Evolutionary conservation across 1,140 invertebrate species (phyloP), one percentile per base, ranked within the genome.

Genomic region (Drosophila truncata): DNA sequence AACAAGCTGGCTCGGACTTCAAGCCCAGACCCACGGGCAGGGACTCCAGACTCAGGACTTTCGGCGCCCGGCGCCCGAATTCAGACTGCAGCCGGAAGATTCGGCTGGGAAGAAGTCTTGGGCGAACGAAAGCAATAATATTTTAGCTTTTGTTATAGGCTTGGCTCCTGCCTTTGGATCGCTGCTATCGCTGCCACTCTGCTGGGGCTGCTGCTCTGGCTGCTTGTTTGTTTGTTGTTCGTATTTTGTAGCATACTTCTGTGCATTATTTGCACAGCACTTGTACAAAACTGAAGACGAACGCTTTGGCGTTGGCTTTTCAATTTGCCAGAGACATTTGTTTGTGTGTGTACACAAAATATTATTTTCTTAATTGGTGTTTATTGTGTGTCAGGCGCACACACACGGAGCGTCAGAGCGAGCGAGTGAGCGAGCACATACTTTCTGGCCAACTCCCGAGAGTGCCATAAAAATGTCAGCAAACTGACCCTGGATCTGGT

Each of bases 331-430:
- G 67, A 55, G 81, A 80, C 65, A 75, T 72, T 64, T 82, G 78
- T 77, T 60, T 74, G 63, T 73, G 59, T 85, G 82, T 84, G 80
- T 87, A 87, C 83, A 87, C 84, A 87, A 87, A 87, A 87, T 87
- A 87, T 87, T 87, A 90, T 87, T 88, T 90, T 90, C 84, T 87
- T 87, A 87, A 87, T 87, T 87, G 84, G 84, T 88, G 84, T 88
- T 88, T 88, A 88, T 88, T 90, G 86, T 90, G 85, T 88, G 85
- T 88, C 84, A 85, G 65, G 62, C 41, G 72, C 85, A 90, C 82
- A 66, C 65, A 31, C 73, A 55, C 66, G 55, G 66, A 69, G 63
- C 46, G 50, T 37, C 14, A 35, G 46, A 27, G 46, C 39, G 37
- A 35, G 20, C 44, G 44, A 35, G 20, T 23, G 44, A 10, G 46